Evolutionary conservation across 2,888 invertebrate species (phyloP).

Genomic region (Carpatolechia fugitivella): DNA sequence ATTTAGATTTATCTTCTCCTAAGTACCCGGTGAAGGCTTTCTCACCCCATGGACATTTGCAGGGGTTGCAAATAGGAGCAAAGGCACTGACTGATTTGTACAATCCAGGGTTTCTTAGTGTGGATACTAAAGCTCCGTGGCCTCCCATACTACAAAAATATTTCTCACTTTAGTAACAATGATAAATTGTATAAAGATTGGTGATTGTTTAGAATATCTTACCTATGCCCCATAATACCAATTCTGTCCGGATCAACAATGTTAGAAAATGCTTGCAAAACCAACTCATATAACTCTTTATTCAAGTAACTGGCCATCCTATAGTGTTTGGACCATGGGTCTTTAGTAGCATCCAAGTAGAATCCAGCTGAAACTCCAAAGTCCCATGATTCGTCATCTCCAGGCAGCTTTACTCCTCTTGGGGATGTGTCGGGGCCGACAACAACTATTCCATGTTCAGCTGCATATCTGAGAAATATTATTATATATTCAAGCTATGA

Average conservation of each 20-base stretch:
- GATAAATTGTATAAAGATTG: too few species aligned
- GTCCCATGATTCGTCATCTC: slow-evolving; percentile 95
- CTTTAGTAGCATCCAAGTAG: slow-evolving; percentile 93
- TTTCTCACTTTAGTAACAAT: too few species aligned
- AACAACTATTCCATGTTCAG: slow-evolving; percentile 90
- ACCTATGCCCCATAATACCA: slow-evolving; percentile 91
- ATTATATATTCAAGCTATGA: too few species aligned
- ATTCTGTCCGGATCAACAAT: slow-evolving; percentile 76
- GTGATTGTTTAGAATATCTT: too few species aligned
- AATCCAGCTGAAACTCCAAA: slow-evolving; percentile 98
- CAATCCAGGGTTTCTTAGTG: slow-evolving; percentile 92
- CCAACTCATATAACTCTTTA: slow-evolving; percentile 87
- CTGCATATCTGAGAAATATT: slow-evolving; percentile 81
- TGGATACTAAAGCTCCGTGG: slow-evolving; percentile 95
- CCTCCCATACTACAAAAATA: slow-evolving; percentile 99
- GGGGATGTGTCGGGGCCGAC: slow-evolving; percentile 98
- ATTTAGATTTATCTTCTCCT: slow-evolving; percentile 83
- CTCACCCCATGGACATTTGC: slow-evolving; percentile 90
- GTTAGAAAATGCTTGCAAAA: slow-evolving; percentile 85
- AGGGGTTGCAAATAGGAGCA: slow-evolving; percentile 96
- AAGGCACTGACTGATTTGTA: slow-evolving; percentile 96
- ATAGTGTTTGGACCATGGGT: slow-evolving; percentile 96
- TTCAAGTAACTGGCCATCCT: slow-evolving; percentile 98
- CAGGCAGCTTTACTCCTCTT: slow-evolving; percentile 91
- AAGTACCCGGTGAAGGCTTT: slow-evolving; percentile 92